These are phyloP conservation scores for western clawed frog (Xenopus tropicalis) DNA, from an alignment of 2,113 vertebrate species.

Conservation along the genomic window UCB_Xtro_10.0 CM004448.2:106145001-106145500, in stretches of 20 bases:
- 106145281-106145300: slow-evolving; percentile 63
- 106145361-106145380: background rate
- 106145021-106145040: slow-evolving; percentile 51
- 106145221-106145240: slow-evolving; percentile 44
- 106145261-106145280: slow-evolving; percentile 57
- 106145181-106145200: slow-evolving; percentile 25
- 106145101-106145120: slow-evolving; percentile 51
- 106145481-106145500: slow-evolving; percentile 4
- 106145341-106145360: slow-evolving; percentile 1
- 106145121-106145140: slow-evolving; percentile 52
- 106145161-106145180: slow-evolving; percentile 14
- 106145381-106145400: too few relatives aligned
- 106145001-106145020: slow-evolving; percentile 56
- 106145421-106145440: slow-evolving; percentile 36
- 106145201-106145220: slow-evolving; percentile 46
- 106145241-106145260: slow-evolving; percentile 50
- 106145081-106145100: slow-evolving; percentile 49
- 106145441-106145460: slow-evolving; percentile 17
- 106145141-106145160: slow-evolving; percentile 24
- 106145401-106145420: background rate
- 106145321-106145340: slow-evolving; percentile 54
- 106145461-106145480: background rate
- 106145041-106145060: slow-evolving; percentile 54
- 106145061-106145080: slow-evolving; percentile 40
- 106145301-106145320: slow-evolving; percentile 60